Evolutionary conservation across 2,797 vertebrate species (phyloP), one percentile per base, ranked within the genome.

Genomic region (Thalassophryne amazonica): DNA sequence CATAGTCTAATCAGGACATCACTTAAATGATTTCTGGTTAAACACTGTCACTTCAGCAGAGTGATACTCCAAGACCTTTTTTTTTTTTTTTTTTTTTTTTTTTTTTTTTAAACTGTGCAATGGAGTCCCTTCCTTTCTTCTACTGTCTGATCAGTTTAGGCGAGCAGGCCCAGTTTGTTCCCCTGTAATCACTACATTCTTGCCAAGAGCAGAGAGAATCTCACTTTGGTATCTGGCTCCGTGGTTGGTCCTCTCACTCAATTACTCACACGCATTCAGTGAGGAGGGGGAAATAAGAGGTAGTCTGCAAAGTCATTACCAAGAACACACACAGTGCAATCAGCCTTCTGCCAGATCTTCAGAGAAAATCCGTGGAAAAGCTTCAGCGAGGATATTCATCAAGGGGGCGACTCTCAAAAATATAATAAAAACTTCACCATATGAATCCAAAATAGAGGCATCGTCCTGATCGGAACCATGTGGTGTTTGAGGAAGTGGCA

Each of bases 251-350:
- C 81, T 42, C 76, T 85, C 83, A 84, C 69, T 84, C 81, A 85
- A 77, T 80, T 70, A 71, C 55, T 63, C 69, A 75, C 30, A 32
- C 31, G 13, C 41, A 62, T 51, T 76, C 61, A 69, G 36, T 69
- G 63, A 74, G 49, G 69, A 53, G 53, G 69, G 60, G 76, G 48
- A 14, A 57, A 70, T 58, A 65, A 63, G 76, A 72, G 64, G 72
- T 74, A 85, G 81, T 75, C 80, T 87, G 89, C 82, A 79, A 83
- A 86, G 85, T 80, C 74, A 70, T 86, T 84, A 89, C 76, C 24
- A 70, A 85, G 87, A 89, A 91, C 89, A 89, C 89, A 90, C 88
- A 90, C 84, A 71, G 83, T 52, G 85, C 69, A 39, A 74, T 82
- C 75, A 71, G 67, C 22, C 63, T 55, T 70, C 60, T 78, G 83